These are phyloP conservation scores for Xanthorhoe designata DNA, from an alignment of 2,888 invertebrate genomes.

Conservation along the genomic window DNA sequence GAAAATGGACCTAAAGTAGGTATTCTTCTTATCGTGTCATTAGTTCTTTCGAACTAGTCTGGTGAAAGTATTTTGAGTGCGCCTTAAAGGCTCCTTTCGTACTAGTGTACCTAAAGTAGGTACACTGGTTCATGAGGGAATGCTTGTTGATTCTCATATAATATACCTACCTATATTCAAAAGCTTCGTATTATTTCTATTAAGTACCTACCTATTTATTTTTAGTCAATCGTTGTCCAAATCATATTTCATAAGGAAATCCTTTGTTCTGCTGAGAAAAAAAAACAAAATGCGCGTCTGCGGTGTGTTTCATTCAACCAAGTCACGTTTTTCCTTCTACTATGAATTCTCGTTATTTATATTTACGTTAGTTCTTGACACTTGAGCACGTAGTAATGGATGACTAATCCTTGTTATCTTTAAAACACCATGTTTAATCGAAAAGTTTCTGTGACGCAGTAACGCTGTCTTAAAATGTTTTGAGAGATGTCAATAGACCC, in stretches of 20 bases:
- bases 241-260: neutral
- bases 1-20: neutral
- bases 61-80: no score
- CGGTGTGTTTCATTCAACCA: constrained; percentile 35
- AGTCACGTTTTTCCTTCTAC: constrained; percentile 46
- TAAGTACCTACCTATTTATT: neutral
- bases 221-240: neutral
- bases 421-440: constrained; percentile 13
- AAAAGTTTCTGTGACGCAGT: neutral
- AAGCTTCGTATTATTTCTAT: neutral
- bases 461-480: constrained; percentile 2
- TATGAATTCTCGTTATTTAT: constrained; percentile 44
- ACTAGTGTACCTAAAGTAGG: neutral
- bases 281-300: neutral
- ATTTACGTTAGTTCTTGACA: constrained; percentile 44
- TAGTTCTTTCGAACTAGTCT: no score
- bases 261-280: neutral
- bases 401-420: constrained; percentile 33
- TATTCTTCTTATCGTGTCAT: no score
- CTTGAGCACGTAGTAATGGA: constrained; percentile 41
- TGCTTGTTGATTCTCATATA: neutral
- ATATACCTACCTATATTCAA: neutral
- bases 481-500: neutral
- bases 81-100: no score
- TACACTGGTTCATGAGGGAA: neutral